Evolutionary conservation across 2,797 vertebrate species (phyloP), one percentile per base, ranked within the genome.

Genomic region (Phoeniculus purpureus): DNA sequence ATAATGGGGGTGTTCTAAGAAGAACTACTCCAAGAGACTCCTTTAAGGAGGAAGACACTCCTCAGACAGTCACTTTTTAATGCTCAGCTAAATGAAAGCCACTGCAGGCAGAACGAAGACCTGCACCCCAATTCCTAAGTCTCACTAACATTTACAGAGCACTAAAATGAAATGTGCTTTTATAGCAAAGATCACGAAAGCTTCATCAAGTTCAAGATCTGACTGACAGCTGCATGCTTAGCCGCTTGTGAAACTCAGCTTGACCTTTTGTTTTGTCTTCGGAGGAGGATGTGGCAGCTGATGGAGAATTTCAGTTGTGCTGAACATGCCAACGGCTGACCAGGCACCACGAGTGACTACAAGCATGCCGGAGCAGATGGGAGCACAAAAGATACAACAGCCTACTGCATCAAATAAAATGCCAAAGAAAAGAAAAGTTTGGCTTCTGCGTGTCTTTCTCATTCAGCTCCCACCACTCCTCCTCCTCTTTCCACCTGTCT

Each of bases 291-390:
- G 27, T 25, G 34, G 85, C 81, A 93, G 96, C 84, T 34, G 91
- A 94, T 15, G 68, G 92, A 48, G 89, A 76, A 55, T 73, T 78
- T 79, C 80, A 3, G 94, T 95, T 94, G 91, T 50, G 34, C 45
- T 7, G 50, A 51, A 40, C 13, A 1, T 91, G 70, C 52, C 59
- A 88, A 66, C 71, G 72, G 92, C 94, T 77, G 91, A 89, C 70
- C 9, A 62, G 92, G 84, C 92, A 50, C 87, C 94, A 85, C 95
- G 37, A 92, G 93, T 25, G 60, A 79, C 92, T 40, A 15, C 19
- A 17, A 75, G 86, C 79, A 76, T 31, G 20, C 83, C 43, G 19
- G 26, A 90, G 94, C 97, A 98, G 97, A 98, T 97, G 97, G 97
- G 15, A 21, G 66, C 78, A 96, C 97, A 97, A 97, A 96, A 90